Evolutionary conservation across 2,888 invertebrate species (phyloP).

Genomic region (Ashinkailepas kermadecensis): DNA sequence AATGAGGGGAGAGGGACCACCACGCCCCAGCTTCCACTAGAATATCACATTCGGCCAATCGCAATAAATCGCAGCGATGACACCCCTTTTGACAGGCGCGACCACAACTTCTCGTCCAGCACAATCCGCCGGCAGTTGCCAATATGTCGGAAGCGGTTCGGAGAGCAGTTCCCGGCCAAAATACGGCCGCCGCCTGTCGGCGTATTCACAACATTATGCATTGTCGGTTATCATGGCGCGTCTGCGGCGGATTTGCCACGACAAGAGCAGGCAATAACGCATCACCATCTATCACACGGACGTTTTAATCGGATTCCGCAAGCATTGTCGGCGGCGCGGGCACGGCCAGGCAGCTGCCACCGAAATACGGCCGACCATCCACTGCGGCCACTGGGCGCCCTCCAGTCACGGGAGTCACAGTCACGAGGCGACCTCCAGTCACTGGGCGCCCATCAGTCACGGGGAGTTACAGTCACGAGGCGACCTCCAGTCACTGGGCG

Average conservation of each 20-base stretch:
- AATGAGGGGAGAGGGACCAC: not conserved
- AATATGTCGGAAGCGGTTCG: not conserved
- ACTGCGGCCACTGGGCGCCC: not conserved
- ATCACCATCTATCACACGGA: not conserved
- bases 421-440: no score
- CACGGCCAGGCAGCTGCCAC: not conserved
- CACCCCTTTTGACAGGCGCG: slow-evolving; percentile 7
- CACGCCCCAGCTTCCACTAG: not conserved
- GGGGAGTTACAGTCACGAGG: no score
- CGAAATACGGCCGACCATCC: not conserved
- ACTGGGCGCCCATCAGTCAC: no score
- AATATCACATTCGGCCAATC: not conserved
- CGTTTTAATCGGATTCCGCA: slow-evolving; percentile 5
- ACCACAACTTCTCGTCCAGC: slow-evolving; percentile 10
- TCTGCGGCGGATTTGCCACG: not conserved
- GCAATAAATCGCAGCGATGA: slow-evolving; percentile 1
- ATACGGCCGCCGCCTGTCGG: not conserved
- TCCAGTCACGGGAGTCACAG: no score
- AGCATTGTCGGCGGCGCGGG: not conserved
- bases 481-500: no score
- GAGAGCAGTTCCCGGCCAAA: not conserved
- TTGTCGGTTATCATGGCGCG: not conserved
- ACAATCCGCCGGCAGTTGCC: slow-evolving; percentile 2
- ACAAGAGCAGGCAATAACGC: not conserved
- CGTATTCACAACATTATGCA: slow-evolving; percentile 10